A percentile compares a stretch with the other conserved stretches of the same genome.
Evolutionary conservation across 2,113 vertebrate genomes (phyloP).

Genomic region (Plecotus auritus): DNA sequence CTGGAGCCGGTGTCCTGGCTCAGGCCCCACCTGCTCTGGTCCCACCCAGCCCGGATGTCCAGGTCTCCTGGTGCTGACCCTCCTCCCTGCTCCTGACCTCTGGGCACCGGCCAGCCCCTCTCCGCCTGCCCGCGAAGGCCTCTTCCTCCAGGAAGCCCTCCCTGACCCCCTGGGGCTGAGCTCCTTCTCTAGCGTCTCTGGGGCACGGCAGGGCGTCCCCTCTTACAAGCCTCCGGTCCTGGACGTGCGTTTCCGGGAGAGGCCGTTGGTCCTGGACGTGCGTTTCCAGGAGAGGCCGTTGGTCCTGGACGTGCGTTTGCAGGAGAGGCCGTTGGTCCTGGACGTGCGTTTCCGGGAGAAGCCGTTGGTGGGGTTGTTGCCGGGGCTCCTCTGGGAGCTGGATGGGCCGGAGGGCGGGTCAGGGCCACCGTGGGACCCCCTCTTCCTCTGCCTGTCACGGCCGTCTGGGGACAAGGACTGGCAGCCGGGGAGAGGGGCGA

Average conservation of each 20-base stretch:
- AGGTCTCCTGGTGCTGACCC: background rate
- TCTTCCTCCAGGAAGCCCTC: background rate
- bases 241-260: background rate
- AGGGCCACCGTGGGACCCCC: fast-evolving
- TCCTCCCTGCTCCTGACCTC: background rate
- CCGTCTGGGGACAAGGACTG: background rate
- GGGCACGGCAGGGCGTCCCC: background rate
- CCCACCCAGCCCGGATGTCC: too few relatives aligned
- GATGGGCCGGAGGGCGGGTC: background rate
- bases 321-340: too few relatives aligned
- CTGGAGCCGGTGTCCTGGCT: background rate
- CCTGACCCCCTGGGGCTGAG: background rate
- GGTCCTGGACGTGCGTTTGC: too few relatives aligned
- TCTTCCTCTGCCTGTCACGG: background rate
- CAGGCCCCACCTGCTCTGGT: background rate
- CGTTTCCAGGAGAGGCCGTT: background rate
- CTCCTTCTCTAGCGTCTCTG: too few relatives aligned
- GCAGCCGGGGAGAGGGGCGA: background rate
- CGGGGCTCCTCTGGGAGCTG: background rate
- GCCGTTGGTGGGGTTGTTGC: background rate
- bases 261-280: too few relatives aligned
- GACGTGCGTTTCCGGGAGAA: background rate
- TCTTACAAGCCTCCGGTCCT: too few relatives aligned
- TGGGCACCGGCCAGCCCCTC: background rate
- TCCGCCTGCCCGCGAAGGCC: too few relatives aligned